Percentiles rank a stretch among this genome's conserved stretches.
Conservation (phyloP, 2,797 vertebrate genomes). For the Lepus oiostolus region DNA sequence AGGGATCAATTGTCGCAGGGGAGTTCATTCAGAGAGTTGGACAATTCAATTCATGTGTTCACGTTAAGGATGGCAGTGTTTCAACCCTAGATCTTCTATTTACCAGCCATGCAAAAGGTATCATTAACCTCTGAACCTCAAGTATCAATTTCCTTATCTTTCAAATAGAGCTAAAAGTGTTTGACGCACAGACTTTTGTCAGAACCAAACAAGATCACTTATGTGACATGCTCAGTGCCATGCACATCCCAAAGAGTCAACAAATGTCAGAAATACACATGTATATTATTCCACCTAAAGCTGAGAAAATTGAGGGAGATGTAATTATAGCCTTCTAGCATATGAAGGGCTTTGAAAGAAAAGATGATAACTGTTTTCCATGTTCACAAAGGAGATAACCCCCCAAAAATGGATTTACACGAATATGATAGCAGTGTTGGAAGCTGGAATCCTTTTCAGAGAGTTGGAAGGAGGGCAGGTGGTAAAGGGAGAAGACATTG, state of each 20-base stretch:
- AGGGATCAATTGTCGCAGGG: neutral
- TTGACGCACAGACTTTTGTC: neutral
- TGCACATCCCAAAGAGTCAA: neutral
- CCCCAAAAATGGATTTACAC: slow-evolving; percentile 27
- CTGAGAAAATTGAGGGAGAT: slow-evolving; percentile 58
- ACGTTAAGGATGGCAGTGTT: neutral
- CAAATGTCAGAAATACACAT: slow-evolving; percentile 33
- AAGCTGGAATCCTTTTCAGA: neutral
- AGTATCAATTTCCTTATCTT: slow-evolving; percentile 34
- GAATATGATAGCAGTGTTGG: slow-evolving; percentile 18
- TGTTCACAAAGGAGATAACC: slow-evolving; percentile 59
- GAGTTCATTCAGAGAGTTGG: neutral
- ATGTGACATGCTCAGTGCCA: neutral
- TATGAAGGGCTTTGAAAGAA: slow-evolving; percentile 61
- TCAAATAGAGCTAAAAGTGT: slow-evolving; percentile 21
- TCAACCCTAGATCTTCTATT: neutral
- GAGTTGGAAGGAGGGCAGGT: neutral
- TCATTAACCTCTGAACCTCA: slow-evolving; percentile 29
- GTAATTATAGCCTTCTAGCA: slow-evolving; percentile 74
- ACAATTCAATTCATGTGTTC: neutral
- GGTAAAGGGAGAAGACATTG: slow-evolving; percentile 34
- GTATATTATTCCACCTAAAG: slow-evolving; percentile 8
- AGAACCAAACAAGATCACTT: neutral
- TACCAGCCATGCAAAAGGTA: neutral
- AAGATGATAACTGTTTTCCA: slow-evolving; percentile 79